Evolutionary conservation across 2,888 invertebrate species (phyloP), one percentile per base, ranked within the genome.

Genomic region (Synanthedon formicaeformis): DNA sequence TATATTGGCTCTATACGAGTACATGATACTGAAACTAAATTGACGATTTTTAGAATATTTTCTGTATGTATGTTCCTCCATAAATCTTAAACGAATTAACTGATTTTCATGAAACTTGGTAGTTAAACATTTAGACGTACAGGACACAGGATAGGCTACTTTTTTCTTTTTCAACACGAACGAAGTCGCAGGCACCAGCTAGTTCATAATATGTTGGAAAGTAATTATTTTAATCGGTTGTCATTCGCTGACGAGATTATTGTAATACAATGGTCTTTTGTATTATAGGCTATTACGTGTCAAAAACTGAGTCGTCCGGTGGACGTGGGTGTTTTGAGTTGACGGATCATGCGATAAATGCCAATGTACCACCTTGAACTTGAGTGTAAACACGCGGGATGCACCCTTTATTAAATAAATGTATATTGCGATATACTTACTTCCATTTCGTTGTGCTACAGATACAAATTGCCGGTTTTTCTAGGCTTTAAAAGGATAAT

Each of bases 301-400:
- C 54, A 50, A 57, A 56, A 53, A 51, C 40, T 51, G 54, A 56
- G 54, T 53, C 51, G 48, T 51, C 50, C 40, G 54, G 51, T 18
- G 27, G 53, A 52, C 51, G 65, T 63, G 61, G 64, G 61, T 58
- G 64, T 60, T 60, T 64, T 65, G 62, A 62, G 59, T 71, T 85
- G 84, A 85, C 81, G 81, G 77, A 85, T 83, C 74, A 68, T 61
- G 67, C 68, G 71, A 70, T 75, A 85, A 88, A 88, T 88, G 86
- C 75, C 88, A 88, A 85, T 69, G 87, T 64, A 73, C 78, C 74
- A 66, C 88, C 88, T 86, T 88, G 88, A 88, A 83, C 88, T 81
- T 84, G 76, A 66, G 69, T 69, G 73, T 71, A 65, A 66, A 56
- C 72, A 69, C 68, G 75, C 75, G 69, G 71, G 78, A 65, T 65